Evolutionary conservation across 53 echinoderm and acorn worm genomes (phyloP).

Genomic region (Zoroaster sp.): DNA sequence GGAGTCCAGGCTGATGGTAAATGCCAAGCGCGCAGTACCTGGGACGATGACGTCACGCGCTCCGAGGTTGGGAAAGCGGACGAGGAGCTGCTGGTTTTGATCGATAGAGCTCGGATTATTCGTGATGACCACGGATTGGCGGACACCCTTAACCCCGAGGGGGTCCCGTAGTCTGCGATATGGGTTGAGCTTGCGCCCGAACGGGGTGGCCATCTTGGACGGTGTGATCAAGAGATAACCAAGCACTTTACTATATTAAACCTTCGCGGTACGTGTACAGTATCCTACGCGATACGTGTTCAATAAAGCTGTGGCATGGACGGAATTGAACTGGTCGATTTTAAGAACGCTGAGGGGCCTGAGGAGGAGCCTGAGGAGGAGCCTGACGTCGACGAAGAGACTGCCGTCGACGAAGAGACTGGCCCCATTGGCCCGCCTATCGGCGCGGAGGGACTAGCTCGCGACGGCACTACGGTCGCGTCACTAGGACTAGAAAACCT

Average conservation of each 20-base stretch:
- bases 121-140: not conserved
- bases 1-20: not conserved
- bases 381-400: too few species aligned
- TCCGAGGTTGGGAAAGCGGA: constrained; percentile 24
- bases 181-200: constrained; percentile 1
- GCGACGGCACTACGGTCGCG: too few species aligned
- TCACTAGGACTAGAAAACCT: too few species aligned
- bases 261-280: too few species aligned
- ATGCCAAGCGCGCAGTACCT: not conserved
- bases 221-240: too few species aligned
- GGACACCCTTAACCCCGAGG: not conserved
- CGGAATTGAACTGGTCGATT: not conserved
- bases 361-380: too few species aligned
- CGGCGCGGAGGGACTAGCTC: not conserved
- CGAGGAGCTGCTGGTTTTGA: constrained; percentile 7
- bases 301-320: not conserved
- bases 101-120: not conserved
- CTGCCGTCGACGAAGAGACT: too few species aligned
- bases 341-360: too few species aligned
- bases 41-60: not conserved
- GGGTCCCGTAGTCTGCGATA: constrained; percentile 2
- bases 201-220: not conserved
- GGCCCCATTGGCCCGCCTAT: not conserved
- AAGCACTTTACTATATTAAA: too few species aligned
- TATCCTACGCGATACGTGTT: too few species aligned